Evolutionary conservation across 2,113 vertebrate genomes (phyloP), one percentile per base, ranked within the genome.

Genomic region (Sinocyclocheilus anshuiensis): DNA sequence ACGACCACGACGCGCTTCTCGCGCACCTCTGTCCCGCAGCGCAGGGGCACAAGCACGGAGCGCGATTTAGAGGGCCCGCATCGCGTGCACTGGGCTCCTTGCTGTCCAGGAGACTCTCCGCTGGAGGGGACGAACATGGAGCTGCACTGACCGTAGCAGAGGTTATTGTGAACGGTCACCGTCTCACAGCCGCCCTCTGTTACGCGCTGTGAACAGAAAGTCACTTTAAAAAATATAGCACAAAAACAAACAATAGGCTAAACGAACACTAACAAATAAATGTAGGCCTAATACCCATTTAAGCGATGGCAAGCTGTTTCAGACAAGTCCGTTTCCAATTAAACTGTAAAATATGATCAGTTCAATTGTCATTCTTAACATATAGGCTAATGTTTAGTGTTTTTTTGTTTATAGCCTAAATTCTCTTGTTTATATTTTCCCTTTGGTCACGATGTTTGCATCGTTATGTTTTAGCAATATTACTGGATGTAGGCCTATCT

Each of bases 71-170:
- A 81, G 0, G 96, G 96, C 13, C 88, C 86, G 18, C 96, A 97
- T 82, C 95, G 93, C 61, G 95, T 95, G 92, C 96, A 97, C 20
- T 94, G 92, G 45, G 88, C 77, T 33, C 84, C 81, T 0, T 77
- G 81, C 0, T 71, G 88, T 76, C 75, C 89, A 0, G 42, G 26
- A 24, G 92, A 87, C 8, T 92, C 90, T 5, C 83, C 93, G 1
- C 86, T 90, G 4, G 92, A 84, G 0, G 95, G 96, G 11, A 97
- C 85, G 69, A 95, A 97, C 90, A 96, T 91, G 4, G 96, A 96
- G 86, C 93, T 93, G 93, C 97, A 96, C 88, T 91, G 95, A 29
- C 96, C 97, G 20, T 96, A 97, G 89, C 96, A 97, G 89, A 97
- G 92, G 75, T 92, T 94, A 89, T 96, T 97, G 72, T 90, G 93